These are phyloP conservation scores for Perizoma affinitatum DNA, from an alignment of 2,888 invertebrate genomes.

Conservation along the genomic window DNA sequence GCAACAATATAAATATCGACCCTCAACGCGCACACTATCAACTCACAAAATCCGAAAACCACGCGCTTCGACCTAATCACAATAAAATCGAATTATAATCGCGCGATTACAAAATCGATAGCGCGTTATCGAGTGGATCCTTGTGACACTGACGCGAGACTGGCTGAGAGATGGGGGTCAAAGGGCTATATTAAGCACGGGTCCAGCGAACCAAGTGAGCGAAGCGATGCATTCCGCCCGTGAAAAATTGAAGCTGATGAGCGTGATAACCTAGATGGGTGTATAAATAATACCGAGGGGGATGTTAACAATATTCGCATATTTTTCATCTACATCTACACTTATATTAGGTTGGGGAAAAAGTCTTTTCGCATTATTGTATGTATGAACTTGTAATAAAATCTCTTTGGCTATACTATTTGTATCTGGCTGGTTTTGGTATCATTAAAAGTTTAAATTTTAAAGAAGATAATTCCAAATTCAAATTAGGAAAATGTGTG, in stretches of 20 bases:
- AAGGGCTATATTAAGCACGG: constrained; percentile 64
- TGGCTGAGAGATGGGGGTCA: constrained; percentile 48
- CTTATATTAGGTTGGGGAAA: no score
- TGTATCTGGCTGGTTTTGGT: no score
- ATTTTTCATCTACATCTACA: neutral
- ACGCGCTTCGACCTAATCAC: neutral
- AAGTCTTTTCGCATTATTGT: no score
- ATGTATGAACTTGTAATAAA: no score
- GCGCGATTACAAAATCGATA: constrained; percentile 25
- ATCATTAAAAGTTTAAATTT: no score
- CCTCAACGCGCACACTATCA: constrained; percentile 11
- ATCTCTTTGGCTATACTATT: no score
- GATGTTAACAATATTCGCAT: constrained; percentile 13
- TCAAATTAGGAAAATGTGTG: no score
- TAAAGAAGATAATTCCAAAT: no score
- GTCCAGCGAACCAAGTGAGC: constrained; percentile 60
- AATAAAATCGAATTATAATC: constrained; percentile 5
- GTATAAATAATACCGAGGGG: constrained; percentile 20
- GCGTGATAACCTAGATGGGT: constrained; percentile 64
- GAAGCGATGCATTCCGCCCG: constrained; percentile 60
- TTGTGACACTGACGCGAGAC: constrained; percentile 54
- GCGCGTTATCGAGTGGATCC: constrained; percentile 43
- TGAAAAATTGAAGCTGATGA: constrained; percentile 59
- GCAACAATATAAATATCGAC: constrained; percentile 9
- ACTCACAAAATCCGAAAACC: constrained; percentile 13